A percentile compares a stretch with the other conserved stretches of the same genome.
phyloP scores from a whole-genome alignment of 2,888 invertebrate species.

The Notodonta ziczac region DNA sequence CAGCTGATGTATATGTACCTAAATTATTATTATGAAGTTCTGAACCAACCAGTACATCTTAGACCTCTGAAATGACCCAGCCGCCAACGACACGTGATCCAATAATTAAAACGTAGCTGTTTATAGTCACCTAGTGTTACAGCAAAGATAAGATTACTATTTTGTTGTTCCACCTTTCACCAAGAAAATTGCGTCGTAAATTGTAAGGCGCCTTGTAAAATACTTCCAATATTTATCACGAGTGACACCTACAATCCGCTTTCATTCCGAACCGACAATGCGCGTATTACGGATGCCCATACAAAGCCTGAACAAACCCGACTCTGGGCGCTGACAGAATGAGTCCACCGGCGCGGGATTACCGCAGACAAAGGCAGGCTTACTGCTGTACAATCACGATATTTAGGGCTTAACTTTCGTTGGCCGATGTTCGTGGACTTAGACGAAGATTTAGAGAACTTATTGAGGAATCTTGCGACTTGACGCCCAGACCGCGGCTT shows the following conservation, averaged over 20 bases:
- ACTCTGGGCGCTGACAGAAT: slow-evolving; percentile 59
- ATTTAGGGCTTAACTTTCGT: slow-evolving; percentile 72
- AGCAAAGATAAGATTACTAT: too few relatives aligned
- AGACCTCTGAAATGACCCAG: too few relatives aligned
- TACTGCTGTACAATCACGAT: slow-evolving; percentile 61
- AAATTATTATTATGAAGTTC: too few relatives aligned
- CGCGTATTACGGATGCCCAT: slow-evolving; percentile 75
- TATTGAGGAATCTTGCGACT: slow-evolving; percentile 31
- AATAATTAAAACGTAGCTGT: too few relatives aligned
- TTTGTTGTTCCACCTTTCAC: too few relatives aligned
- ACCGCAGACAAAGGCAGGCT: slow-evolving; percentile 72
- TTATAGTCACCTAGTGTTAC: too few relatives aligned
- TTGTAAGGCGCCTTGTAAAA: slow-evolving; percentile 4
- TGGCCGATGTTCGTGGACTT: slow-evolving; percentile 33
- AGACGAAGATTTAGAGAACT: slow-evolving; percentile 31
- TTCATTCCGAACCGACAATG: slow-evolving; percentile 39
- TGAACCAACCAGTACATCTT: too few relatives aligned
- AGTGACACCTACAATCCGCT: slow-evolving; percentile 1
- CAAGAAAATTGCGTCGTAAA: too few relatives aligned
- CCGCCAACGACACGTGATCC: too few relatives aligned
- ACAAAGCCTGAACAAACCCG: slow-evolving; percentile 67
- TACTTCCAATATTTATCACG: slow-evolving; percentile 5
- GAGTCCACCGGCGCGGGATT: slow-evolving; percentile 62
- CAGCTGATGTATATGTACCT: too few relatives aligned
- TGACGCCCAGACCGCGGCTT: too few relatives aligned